Percentiles rank a stretch among this genome's conserved stretches.
Conservation (phyloP, 2,113 vertebrate species). For the Tapirus terrestris region DNA sequence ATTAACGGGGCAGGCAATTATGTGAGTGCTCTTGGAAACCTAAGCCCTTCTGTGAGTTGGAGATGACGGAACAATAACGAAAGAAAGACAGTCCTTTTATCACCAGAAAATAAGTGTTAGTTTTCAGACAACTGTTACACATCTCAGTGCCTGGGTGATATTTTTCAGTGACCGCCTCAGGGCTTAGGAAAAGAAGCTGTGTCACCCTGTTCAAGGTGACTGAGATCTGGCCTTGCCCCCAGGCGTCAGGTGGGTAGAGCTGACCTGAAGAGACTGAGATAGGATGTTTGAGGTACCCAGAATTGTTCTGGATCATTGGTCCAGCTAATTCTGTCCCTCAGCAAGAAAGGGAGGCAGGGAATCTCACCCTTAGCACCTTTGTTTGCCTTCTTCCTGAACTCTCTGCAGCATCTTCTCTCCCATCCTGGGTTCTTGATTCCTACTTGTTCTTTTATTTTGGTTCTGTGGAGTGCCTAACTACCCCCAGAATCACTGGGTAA, state of each 20-base stretch:
- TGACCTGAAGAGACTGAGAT: not conserved
- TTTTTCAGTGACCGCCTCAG: not conserved
- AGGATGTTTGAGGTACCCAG: not conserved
- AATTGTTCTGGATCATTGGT: not conserved
- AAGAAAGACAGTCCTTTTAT: constrained; percentile 58
- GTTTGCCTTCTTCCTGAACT: not conserved
- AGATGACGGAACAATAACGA: constrained; percentile 58
- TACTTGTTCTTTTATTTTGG: not conserved
- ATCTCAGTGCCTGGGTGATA: not conserved
- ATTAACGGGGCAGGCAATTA: not conserved
- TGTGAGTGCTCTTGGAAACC: not conserved
- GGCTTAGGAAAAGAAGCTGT: not conserved
- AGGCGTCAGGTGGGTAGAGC: not conserved
- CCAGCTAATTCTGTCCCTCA: not conserved
- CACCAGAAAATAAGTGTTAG: constrained; percentile 66
- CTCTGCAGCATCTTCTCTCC: not conserved
- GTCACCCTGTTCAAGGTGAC: not conserved
- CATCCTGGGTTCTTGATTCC: not conserved
- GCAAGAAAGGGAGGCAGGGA: not conserved
- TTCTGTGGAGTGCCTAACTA: not conserved
- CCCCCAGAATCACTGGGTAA: not conserved
- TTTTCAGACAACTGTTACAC: constrained; percentile 38
- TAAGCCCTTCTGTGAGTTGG: constrained; percentile 20
- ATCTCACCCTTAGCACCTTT: not conserved
- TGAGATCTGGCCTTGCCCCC: not conserved